Conservation (phyloP, 1,140 invertebrate species). For the Rhynchophorus ferrugineus region DNA sequence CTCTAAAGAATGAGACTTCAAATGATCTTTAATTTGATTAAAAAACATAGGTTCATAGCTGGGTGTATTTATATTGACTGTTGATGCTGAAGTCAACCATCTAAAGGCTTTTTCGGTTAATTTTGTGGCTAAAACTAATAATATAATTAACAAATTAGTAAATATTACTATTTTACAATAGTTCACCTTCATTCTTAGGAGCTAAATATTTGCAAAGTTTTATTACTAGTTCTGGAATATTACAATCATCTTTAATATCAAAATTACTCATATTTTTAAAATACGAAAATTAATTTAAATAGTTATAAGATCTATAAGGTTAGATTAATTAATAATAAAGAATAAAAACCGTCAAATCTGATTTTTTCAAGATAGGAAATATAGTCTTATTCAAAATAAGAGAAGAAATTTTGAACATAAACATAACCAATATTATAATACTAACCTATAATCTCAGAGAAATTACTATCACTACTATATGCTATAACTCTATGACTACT, state of each 20-base stretch:
- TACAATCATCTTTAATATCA: constrained; percentile 16
- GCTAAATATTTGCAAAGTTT: constrained; percentile 36
- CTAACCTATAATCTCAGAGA: no score
- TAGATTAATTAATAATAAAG: no score
- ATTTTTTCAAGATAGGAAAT: no score
- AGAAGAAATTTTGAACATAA: no score
- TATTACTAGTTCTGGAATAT: constrained; percentile 29
- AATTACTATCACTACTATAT: no score
- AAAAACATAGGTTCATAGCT: constrained; percentile 31
- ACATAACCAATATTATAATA: no score
- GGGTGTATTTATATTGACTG: constrained; percentile 5
- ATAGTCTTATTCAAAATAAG: no score
- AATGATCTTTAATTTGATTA: constrained; percentile 27
- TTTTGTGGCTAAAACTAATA: constrained; percentile 28
- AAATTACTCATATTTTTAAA: not conserved
- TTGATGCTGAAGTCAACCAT: constrained; percentile 23
- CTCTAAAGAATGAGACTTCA: constrained; percentile 24
- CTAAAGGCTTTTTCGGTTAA: constrained; percentile 33
- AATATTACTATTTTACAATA: constrained; percentile 5
- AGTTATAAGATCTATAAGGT: no score
- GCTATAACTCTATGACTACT: no score
- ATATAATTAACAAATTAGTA: constrained; percentile 1
- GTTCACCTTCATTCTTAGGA: constrained; percentile 33
- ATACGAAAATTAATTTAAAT: not conserved
- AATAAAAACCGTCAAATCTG: no score